Percentiles rank a stretch among this genome's conserved stretches.
These are phyloP conservation scores for Phainopepla nitens DNA, from an alignment of 2,113 vertebrate species.

Conservation along the genomic window DNA sequence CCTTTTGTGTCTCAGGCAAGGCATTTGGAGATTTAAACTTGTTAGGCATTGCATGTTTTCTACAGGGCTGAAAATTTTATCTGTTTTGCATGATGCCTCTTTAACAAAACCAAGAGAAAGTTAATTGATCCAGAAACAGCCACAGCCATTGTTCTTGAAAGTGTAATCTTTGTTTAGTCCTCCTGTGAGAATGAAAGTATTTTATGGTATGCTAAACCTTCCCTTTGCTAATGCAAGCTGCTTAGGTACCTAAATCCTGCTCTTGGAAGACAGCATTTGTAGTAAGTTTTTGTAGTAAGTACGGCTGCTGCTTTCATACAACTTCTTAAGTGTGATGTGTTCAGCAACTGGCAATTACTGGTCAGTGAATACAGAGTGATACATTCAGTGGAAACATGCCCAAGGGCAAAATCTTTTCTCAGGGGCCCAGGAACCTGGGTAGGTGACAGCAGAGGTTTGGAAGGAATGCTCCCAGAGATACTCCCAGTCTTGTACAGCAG, in stretches of 20 bases:
- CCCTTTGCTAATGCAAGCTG: not conserved
- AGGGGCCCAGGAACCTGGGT: not conserved
- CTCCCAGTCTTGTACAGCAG: not conserved
- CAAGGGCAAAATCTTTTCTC: not conserved
- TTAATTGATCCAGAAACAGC: not conserved
- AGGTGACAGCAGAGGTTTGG: not conserved
- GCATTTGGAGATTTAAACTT: not conserved
- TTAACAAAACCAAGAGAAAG: not conserved
- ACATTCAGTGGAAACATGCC: not conserved
- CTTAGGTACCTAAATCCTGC: not conserved
- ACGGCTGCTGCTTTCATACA: not conserved
- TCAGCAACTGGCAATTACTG: not conserved
- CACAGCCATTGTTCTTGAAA: fast-evolving
- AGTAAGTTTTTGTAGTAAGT: not conserved
- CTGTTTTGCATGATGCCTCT: not conserved
- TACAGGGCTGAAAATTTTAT: not conserved
- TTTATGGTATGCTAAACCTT: not conserved
- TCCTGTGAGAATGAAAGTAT: not conserved
- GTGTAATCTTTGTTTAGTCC: not conserved
- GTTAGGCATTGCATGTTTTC: not conserved
- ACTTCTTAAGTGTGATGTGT: not conserved
- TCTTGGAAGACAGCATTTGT: not conserved
- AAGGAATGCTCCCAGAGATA: not conserved
- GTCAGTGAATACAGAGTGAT: fast-evolving
- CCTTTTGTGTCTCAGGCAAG: not conserved